Conservation (phyloP, 1,140 invertebrate species). For the Polypedilum pembai region DNA sequence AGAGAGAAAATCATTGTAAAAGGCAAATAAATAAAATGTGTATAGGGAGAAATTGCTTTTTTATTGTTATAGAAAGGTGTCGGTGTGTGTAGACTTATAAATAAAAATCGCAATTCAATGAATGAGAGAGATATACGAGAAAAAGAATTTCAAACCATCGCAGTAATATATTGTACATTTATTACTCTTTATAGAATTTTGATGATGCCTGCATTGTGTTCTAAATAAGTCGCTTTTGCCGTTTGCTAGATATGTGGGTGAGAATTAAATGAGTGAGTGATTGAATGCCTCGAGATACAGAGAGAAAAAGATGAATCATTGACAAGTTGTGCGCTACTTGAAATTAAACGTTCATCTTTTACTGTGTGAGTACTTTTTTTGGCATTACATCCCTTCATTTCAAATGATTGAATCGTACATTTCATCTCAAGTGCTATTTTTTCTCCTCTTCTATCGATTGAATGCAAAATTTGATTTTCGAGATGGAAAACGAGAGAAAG, state of each 20-base stretch:
- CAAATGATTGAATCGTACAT: too few relatives aligned
- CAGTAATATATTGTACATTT: too few relatives aligned
- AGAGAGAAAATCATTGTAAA: slow-evolving; percentile 15
- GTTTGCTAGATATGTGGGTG: too few relatives aligned
- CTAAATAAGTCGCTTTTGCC: neutral
- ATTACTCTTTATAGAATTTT: slow-evolving; percentile 6
- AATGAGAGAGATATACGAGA: too few relatives aligned
- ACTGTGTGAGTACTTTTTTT: too few relatives aligned
- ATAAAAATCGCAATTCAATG: neutral
- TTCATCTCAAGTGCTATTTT: too few relatives aligned
- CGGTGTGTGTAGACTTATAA: neutral
- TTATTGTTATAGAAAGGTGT: slow-evolving; percentile 25
- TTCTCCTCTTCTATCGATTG: too few relatives aligned
- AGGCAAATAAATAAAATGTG: slow-evolving; percentile 15
- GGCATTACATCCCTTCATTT: too few relatives aligned
- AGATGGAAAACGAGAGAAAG: too few relatives aligned
- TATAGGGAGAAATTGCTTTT: slow-evolving; percentile 26
- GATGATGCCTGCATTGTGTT: neutral
- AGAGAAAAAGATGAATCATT: neutral
- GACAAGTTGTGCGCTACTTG: neutral
- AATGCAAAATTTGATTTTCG: too few relatives aligned
- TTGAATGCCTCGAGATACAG: neutral
- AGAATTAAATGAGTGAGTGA: slow-evolving; percentile 25
- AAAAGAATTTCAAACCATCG: too few relatives aligned
- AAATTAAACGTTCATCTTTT: neutral